Base-by-base conservation (phyloP, 2,888 invertebrate species). In the Tetragonula carbonaria region DNA sequence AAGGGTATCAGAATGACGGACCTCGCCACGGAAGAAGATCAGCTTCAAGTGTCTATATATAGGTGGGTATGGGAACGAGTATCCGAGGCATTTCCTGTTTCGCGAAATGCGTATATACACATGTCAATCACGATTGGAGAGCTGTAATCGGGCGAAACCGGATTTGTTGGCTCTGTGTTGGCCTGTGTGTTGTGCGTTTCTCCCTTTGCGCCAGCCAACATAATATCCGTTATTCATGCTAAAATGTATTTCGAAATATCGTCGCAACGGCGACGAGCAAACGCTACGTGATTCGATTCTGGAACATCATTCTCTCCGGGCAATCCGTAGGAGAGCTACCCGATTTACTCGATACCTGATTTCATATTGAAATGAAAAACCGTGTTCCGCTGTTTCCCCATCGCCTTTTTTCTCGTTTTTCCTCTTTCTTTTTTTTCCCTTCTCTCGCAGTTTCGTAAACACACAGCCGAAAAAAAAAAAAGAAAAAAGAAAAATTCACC, bases 1-100 rank as follows among this genome's bases (percentile, higher is more conserved):
- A 96, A 96, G 90, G 98, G 98, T 72, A 97, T 98, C 87, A 95
- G 96, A 82, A 97, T 98, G 87, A 96, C 96, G 5, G 97, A 98
- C 91, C 95, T 96, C 0, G 95, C 96, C 50, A 96, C 97, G 5
- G 96, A 97, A 84, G 97, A 97, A 90, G 96, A 97, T 84, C 95
- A 97, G 50, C 95, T 98, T 85, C 97, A 97, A 93, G 96, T 98
- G 62, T 98, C 98, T 28, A 98, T 98, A 93, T 98, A 98, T 95
- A 97, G 97, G 98, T 97, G 95, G 0, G 74, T 53, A 38, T 45
- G 33, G 33, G 57, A 72, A 78, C 72, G n/a, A 38, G 53, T 59
- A 33, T 57, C 11, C 18, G 8, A 23, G 14, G 21, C 45, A 23
- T 45, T 77, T 63, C 79, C 53, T 62, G 50, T 66, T 68, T 51